A percentile compares a stretch with the other conserved stretches of the same genome.
These are phyloP conservation scores for Phaonia tiefii DNA, from an alignment of 2,888 invertebrate genomes.

Conservation along the genomic window DNA sequence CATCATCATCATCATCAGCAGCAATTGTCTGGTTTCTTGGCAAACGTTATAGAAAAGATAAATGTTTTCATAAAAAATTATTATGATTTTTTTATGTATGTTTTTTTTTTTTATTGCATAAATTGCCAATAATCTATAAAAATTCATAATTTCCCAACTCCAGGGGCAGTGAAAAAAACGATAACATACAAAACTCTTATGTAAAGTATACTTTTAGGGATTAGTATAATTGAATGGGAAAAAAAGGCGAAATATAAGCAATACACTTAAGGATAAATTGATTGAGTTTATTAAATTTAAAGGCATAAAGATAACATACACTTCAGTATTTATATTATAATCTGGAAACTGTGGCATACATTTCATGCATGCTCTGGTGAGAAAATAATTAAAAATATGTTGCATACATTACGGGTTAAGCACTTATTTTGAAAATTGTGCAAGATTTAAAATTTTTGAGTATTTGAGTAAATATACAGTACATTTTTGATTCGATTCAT, in stretches of 20 bases:
- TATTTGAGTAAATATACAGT: too few species aligned
- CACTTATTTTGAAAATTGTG: too few species aligned
- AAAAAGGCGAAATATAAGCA: not conserved
- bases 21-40: constrained; percentile 9
- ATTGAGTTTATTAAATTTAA: not conserved
- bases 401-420: not conserved
- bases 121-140: constrained; percentile 40
- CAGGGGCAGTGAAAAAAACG: not conserved
- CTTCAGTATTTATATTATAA: not conserved
- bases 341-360: not conserved
- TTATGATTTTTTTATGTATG: constrained; percentile 15
- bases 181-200: too few species aligned
- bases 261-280: not conserved
- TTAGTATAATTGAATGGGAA: constrained; percentile 20
- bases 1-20: not conserved
- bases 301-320: too few species aligned
- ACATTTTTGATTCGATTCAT: too few species aligned
- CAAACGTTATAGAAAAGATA: constrained; percentile 19
- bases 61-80: constrained; percentile 40
- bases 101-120: constrained; percentile 30
- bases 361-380: not conserved
- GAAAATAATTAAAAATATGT: not conserved
- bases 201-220: constrained; percentile 24
- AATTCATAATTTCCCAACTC: constrained; percentile 17
- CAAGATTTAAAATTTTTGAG: too few species aligned